These are phyloP conservation scores for Steinernema carpocapsae DNA, from an alignment of 2,888 invertebrate species.

Conservation along the genomic window DNA sequence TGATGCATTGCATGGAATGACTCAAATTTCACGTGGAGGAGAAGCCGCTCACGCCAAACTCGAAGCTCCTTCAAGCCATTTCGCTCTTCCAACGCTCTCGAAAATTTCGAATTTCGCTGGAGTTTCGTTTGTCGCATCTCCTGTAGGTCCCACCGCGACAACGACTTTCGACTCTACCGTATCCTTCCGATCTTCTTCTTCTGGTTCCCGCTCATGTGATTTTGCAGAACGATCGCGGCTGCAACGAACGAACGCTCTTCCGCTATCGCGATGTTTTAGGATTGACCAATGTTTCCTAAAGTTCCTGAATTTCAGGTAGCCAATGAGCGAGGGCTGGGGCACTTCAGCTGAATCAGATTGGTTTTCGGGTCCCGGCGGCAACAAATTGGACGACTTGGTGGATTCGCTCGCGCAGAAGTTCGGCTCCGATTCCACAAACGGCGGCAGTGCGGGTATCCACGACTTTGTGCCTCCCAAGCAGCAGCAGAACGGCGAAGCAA, in stretches of 20 bases:
- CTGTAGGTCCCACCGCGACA: conserved; percentile 3
- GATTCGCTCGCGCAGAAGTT: conserved; percentile 9
- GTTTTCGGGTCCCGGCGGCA: conserved; percentile 6
- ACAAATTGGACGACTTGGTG: conserved; percentile 10
- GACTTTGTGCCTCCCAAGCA: background rate
- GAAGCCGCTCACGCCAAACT: no score
- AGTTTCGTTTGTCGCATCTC: background rate
- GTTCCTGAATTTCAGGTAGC: background rate
- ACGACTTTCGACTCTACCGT: background rate
- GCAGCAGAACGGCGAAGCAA: background rate
- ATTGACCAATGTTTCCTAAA: background rate
- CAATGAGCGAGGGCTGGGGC: conserved; percentile 26
- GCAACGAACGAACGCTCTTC: background rate
- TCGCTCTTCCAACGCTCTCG: no score
- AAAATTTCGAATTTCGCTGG: no score
- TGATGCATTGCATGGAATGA: no score
- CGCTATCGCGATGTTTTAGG: background rate
- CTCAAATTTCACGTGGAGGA: no score
- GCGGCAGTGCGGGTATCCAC: background rate
- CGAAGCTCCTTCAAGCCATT: no score
- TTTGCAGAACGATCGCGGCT: background rate
- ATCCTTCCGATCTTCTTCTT: background rate
- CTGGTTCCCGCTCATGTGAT: background rate
- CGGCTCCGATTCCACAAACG: conserved; percentile 16
- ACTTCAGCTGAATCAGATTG: conserved; percentile 20